phyloP scores from a whole-genome alignment of 2,797 vertebrate genomes.

The Lycodopsis pacificus region DNA sequence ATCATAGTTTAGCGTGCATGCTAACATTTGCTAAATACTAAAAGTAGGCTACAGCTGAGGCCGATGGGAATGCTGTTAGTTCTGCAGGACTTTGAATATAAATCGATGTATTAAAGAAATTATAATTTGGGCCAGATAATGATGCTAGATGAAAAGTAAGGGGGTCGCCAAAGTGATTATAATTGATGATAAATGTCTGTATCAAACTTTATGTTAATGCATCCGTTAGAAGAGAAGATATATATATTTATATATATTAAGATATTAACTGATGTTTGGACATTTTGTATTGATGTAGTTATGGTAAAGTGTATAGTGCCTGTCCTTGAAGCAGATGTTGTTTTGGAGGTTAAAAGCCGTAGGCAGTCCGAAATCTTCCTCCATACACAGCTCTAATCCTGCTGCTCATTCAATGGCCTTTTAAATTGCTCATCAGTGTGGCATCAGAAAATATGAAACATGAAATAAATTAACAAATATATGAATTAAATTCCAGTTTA shows the following conservation, averaged over 20 bases:
- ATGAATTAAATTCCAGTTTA: slow-evolving; percentile 60
- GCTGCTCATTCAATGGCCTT: not conserved
- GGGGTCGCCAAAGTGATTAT: not conserved
- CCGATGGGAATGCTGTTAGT: not conserved
- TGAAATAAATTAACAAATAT: slow-evolving; percentile 43
- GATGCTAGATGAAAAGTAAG: not conserved
- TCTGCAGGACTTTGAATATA: not conserved
- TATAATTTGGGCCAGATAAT: not conserved
- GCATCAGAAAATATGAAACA: slow-evolving; percentile 11
- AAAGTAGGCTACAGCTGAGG: not conserved
- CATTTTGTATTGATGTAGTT: slow-evolving; percentile 18
- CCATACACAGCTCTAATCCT: not conserved
- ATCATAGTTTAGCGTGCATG: not conserved
- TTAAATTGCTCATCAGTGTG: not conserved
- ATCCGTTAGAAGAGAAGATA: not conserved
- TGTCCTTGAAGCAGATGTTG: slow-evolving; percentile 34
- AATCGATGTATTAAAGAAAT: not conserved
- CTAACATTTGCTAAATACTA: not conserved
- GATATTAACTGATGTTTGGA: slow-evolving; percentile 13
- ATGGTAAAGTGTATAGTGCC: not conserved
- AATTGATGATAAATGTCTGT: not conserved
- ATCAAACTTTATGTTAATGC: not conserved
- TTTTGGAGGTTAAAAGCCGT: slow-evolving; percentile 15
- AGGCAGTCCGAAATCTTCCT: slow-evolving; percentile 11
- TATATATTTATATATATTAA: not conserved